Percentiles rank a stretch among this genome's conserved stretches.
Conservation (phyloP, 2,888 invertebrate genomes). For the Allolobophora icterica region DNA sequence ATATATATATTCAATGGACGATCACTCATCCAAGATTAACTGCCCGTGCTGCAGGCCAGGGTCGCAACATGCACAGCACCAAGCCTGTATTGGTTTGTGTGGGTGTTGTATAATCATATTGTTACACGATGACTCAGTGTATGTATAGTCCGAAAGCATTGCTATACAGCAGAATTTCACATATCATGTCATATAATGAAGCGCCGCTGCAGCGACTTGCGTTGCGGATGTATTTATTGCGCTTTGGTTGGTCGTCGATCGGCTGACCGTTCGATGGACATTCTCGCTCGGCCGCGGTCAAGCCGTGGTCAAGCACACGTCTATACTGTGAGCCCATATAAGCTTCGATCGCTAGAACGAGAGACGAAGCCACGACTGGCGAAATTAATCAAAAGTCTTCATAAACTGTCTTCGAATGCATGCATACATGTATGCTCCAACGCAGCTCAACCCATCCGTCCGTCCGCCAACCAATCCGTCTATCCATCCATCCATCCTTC, state of each 20-base stretch:
- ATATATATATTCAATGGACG: no score
- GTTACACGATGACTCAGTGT: no score
- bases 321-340: background rate
- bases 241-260: background rate
- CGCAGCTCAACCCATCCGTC: background rate
- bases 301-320: no score
- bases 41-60: no score
- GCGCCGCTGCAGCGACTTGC: background rate
- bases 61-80: no score
- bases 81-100: no score
- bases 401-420: constrained; percentile 11
- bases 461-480: background rate
- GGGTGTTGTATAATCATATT: no score
- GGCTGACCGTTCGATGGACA: background rate
- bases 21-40: no score
- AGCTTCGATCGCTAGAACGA: constrained; percentile 1
- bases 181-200: constrained; percentile 8
- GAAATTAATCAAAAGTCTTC: constrained; percentile 17
- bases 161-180: background rate
- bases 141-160: background rate
- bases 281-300: background rate
- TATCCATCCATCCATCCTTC: background rate
- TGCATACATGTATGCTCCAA: background rate
- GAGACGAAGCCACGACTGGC: background rate
- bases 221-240: background rate